phyloP scores from a whole-genome alignment of 2,113 vertebrate species.

The Petrocephalus microphthalmus region DNA sequence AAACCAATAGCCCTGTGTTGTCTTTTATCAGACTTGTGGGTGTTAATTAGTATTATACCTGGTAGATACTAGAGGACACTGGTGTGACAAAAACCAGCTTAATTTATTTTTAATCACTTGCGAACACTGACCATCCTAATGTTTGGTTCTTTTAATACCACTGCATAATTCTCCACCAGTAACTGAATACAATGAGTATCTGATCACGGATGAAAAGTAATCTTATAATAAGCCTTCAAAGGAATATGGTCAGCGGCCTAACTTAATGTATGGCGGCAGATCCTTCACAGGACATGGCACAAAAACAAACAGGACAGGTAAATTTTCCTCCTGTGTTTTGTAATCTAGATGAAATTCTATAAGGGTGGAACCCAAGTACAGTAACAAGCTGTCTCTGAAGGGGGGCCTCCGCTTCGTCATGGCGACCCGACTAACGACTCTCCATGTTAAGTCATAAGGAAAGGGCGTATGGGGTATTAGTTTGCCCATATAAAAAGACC shows the following conservation, averaged over 20 bases:
- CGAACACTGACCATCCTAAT: background rate
- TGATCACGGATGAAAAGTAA: conserved; percentile 33
- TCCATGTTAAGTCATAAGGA: background rate
- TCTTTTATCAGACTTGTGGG: background rate
- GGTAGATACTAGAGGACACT: background rate
- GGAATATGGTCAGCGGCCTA: background rate
- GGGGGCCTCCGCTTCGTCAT: background rate
- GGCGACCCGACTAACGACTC: background rate
- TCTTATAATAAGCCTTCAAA: conserved; percentile 30
- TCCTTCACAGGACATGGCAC: background rate
- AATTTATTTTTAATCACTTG: background rate
- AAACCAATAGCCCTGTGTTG: background rate
- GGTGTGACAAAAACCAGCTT: background rate
- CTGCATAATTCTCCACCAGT: background rate
- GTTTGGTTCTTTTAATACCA: background rate
- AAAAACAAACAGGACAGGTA: background rate
- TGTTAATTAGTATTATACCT: background rate
- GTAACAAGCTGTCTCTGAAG: background rate
- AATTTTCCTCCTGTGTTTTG: background rate
- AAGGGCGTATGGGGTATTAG: conserved; percentile 24
- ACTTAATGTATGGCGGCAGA: background rate
- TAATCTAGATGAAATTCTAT: background rate
- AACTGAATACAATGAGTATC: background rate
- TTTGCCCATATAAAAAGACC: conserved; percentile 18
- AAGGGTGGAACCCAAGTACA: background rate